phyloP scores from a whole-genome alignment of 53 echinoderm and acorn worm genomes.

The Antedon mediterranea region DNA sequence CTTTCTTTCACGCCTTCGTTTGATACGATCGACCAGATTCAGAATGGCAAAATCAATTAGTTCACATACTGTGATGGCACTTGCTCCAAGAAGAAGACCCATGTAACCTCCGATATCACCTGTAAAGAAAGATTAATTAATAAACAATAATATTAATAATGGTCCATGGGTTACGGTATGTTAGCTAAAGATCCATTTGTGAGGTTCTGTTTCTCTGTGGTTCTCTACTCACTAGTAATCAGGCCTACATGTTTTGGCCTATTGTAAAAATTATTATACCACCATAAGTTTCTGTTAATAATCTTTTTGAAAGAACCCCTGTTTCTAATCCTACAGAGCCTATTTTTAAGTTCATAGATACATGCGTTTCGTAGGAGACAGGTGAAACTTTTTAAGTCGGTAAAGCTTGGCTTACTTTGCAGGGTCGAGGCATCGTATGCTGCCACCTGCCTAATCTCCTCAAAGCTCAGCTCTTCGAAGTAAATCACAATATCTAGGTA shows the following conservation, averaged over 20 bases:
- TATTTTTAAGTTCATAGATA: too few species aligned
- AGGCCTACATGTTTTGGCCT: too few species aligned
- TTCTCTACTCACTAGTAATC: too few species aligned
- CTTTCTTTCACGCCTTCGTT: not conserved
- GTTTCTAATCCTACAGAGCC: too few species aligned
- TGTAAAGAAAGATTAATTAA: not conserved
- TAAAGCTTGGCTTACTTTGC: constrained; percentile 22
- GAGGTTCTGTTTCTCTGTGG: too few species aligned
- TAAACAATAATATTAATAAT: not conserved
- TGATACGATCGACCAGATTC: constrained; percentile 10
- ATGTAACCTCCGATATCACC: constrained; percentile 54
- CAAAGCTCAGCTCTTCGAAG: constrained; percentile 71
- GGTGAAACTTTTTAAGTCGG: too few species aligned
- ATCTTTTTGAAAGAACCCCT: too few species aligned
- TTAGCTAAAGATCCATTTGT: too few species aligned
- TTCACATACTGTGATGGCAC: constrained; percentile 34
- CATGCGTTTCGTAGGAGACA: too few species aligned
- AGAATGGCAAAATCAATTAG: constrained; percentile 32
- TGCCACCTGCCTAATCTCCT: constrained; percentile 49
- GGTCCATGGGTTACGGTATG: too few species aligned
- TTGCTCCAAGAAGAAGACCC: constrained; percentile 45
- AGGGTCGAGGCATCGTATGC: constrained; percentile 40
- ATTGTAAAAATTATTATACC: too few species aligned
- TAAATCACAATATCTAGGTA: constrained; percentile 59
- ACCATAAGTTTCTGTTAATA: too few species aligned